Evolutionary conservation across 1,140 invertebrate genomes (phyloP).

Genomic region (Papilio xuthus): DNA sequence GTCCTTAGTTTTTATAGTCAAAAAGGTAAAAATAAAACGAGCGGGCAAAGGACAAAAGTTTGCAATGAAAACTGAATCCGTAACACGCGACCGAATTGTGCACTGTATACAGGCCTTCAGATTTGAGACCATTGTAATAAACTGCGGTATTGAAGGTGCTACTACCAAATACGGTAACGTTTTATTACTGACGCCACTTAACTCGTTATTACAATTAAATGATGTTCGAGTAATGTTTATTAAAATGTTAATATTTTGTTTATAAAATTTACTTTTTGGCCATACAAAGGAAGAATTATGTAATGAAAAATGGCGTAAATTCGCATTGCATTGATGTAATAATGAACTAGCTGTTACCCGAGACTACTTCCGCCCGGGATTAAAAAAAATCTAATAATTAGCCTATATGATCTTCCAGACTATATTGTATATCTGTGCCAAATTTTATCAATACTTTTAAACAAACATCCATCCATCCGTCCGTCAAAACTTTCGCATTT

Average conservation of each 20-base stretch:
- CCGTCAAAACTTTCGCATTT: too few species aligned
- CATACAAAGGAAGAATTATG: not conserved
- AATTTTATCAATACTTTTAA: too few species aligned
- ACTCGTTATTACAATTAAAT: constrained; percentile 18
- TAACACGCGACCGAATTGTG: constrained; percentile 26
- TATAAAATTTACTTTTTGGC: not conserved
- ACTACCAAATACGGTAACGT: constrained; percentile 16
- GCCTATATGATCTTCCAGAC: too few species aligned
- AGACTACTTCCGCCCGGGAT: too few species aligned
- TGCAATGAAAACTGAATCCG: constrained; percentile 20
- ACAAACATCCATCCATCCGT: too few species aligned
- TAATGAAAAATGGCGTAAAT: not conserved
- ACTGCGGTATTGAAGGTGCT: constrained; percentile 4
- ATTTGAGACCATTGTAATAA: constrained; percentile 31
- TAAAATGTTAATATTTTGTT: not conserved
- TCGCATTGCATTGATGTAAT: not conserved
- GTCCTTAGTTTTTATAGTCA: not conserved
- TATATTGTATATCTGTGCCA: too few species aligned
- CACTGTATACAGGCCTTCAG: constrained; percentile 12
- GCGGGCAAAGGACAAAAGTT: constrained; percentile 23
- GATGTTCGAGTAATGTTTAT: not conserved
- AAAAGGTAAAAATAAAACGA: constrained; percentile 26
- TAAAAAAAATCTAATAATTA: too few species aligned
- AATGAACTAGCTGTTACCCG: too few species aligned
- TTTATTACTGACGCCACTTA: constrained; percentile 22